Base-by-base conservation (phyloP, 2,113 vertebrate genomes). In the Dipodomys spectabilis region DNA sequence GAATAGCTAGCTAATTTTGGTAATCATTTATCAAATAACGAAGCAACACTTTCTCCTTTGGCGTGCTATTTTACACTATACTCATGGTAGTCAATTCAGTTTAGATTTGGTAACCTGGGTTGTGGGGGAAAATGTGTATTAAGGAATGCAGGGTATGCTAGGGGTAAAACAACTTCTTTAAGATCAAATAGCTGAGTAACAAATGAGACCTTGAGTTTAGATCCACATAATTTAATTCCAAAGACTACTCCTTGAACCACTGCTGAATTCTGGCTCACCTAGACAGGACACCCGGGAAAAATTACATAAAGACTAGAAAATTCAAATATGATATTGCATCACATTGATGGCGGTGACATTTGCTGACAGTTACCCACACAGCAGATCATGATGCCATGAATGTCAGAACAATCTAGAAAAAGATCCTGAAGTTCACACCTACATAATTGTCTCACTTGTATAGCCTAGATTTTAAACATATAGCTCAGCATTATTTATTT, bases 401-500 rank as follows among this genome's bases (percentile, higher is more conserved):
- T 68, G 4, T 77, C 64, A 78, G 53, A 90, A 90, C 28, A 88
- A 77, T 35, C 79, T 30, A 77, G 39, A 96, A 92, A 78, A 1
- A 57, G 44, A 86, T 19, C 22, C 82, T 57, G 32, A 75, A 18
- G 16, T 65, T 90, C 75, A 65, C 15, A 2, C 18, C 20, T 72
- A 62, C 72, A 32, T 2, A 82, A 45, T 69, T 82, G 32, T 89
- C 30, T 79, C 32, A 53, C 69, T 45, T 6, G 20, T 5, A 28
- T 77, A 65, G 6, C 30, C 45, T 49, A 45, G 20, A 57, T 23
- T 82, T 82, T 32, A 13, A 32, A 86, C 89, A 86, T 80, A 57
- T 0, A 79, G 15, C 6, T 64, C 67, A 20, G 74, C 22, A 18
- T 57, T 57, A 16, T 57, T 57, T 57, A 57, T 57, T 57, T 57